phyloP scores from a whole-genome alignment of 2,888 invertebrate genomes.

The Coelinius sp. region DNA sequence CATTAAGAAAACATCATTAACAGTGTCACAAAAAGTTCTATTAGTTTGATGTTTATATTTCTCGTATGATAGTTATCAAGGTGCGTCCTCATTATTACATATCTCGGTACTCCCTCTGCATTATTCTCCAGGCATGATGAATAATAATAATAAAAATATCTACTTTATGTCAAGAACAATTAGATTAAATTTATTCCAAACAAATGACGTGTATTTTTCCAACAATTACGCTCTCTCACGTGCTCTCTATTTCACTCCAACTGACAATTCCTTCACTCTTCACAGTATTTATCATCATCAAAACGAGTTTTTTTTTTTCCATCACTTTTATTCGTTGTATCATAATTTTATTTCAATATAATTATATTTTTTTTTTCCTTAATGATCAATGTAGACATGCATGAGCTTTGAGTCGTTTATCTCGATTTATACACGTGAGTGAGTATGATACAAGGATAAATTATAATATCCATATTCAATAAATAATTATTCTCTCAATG shows the following conservation, averaged over 20 bases:
- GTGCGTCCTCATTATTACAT: constrained; percentile 52
- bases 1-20: constrained; percentile 30
- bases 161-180: constrained; percentile 36
- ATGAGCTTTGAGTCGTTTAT: constrained; percentile 23
- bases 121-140: constrained; percentile 21
- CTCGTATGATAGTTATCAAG: constrained; percentile 45
- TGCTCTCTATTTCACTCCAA: constrained; percentile 24
- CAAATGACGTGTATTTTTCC: constrained; percentile 26
- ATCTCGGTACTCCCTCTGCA: not conserved
- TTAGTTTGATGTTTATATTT: constrained; percentile 26
- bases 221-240: constrained; percentile 22
- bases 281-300: constrained; percentile 10
- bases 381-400: not conserved
- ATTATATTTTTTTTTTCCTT: constrained; percentile 11
- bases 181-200: constrained; percentile 43
- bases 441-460: constrained; percentile 5
- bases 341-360: constrained; percentile 22
- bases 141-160: constrained; percentile 21
- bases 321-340: constrained; percentile 16
- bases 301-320: constrained; percentile 30
- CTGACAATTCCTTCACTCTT: not conserved
- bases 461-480: constrained; percentile 1
- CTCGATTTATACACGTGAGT: constrained; percentile 17
- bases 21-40: constrained; percentile 28
- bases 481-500: not conserved